Percentiles rank a stretch among this genome's conserved stretches.
These are phyloP conservation scores for Muntiacus muntjak DNA, from an alignment of 2,113 vertebrate genomes.

Conservation along the genomic window DNA sequence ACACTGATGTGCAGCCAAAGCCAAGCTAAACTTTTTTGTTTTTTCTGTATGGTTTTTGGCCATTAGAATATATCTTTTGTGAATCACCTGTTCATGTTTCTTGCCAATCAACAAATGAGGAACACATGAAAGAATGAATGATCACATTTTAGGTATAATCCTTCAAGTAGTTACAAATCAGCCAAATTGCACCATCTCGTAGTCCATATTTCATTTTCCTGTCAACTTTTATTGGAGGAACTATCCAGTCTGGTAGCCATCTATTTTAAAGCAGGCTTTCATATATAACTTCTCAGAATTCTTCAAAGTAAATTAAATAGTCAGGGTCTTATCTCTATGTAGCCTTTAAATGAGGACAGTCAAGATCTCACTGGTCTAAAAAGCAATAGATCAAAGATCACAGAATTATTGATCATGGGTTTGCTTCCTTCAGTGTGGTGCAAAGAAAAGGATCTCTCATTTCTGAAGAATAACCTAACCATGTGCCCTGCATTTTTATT, in stretches of 20 bases:
- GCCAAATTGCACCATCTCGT: constrained; percentile 22
- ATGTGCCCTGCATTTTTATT: not conserved
- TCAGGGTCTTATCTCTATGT: not conserved
- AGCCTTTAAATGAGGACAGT: constrained; percentile 29
- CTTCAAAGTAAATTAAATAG: constrained; percentile 48
- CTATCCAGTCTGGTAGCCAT: constrained; percentile 29
- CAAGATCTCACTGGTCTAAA: constrained; percentile 2
- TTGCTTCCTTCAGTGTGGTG: constrained; percentile 2
- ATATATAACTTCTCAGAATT: constrained; percentile 35
- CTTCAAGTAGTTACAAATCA: constrained; percentile 44
- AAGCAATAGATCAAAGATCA: constrained; percentile 43
- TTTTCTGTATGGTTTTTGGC: not conserved
- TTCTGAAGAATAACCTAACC: not conserved
- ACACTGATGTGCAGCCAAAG: not conserved
- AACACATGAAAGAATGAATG: constrained; percentile 42
- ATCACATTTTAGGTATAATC: not conserved
- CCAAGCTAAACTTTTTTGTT: not conserved
- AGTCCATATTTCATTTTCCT: constrained; percentile 45
- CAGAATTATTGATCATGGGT: constrained; percentile 16
- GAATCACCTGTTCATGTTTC: not conserved
- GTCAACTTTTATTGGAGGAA: constrained; percentile 33
- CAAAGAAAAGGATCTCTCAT: not conserved
- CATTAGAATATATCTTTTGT: not conserved
- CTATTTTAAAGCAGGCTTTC: constrained; percentile 52
- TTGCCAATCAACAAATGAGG: constrained; percentile 26